phyloP scores from a whole-genome alignment of 2,113 vertebrate genomes.

The Zosterops lateralis region DNA sequence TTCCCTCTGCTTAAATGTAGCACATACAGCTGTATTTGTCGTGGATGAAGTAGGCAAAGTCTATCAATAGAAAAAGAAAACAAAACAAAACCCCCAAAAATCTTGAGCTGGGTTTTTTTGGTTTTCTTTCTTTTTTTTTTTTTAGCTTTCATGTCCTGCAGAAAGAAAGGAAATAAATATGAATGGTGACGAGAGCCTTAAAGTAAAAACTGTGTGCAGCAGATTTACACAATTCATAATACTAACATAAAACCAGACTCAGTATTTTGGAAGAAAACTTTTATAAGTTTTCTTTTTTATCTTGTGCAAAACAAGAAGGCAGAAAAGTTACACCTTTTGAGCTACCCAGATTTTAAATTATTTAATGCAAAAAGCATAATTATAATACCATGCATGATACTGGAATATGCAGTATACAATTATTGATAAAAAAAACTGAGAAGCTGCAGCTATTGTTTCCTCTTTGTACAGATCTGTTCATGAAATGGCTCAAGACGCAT shows the following conservation, averaged over 20 bases:
- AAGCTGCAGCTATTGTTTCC: conserved; percentile 37
- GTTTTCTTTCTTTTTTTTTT: background rate
- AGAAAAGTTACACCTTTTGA: conserved; percentile 75
- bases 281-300: conserved; percentile 39
- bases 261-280: conserved; percentile 59
- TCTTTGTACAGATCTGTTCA: conserved; percentile 25
- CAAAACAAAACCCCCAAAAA: conserved; percentile 55
- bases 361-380: conserved; percentile 60
- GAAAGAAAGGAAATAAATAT: conserved; percentile 75
- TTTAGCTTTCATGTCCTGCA: conserved; percentile 76
- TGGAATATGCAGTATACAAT: conserved; percentile 53
- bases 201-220: conserved; percentile 63
- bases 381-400: conserved; percentile 57
- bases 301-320: conserved; percentile 79
- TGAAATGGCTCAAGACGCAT: conserved; percentile 4
- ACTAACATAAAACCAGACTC: conserved; percentile 57
- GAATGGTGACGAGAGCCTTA: conserved; percentile 67
- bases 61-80: conserved; percentile 54
- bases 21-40: conserved; percentile 57
- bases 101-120: background rate
- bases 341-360: conserved; percentile 64
- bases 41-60: conserved; percentile 70
- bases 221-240: conserved; percentile 59
- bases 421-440: conserved; percentile 48
- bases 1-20: conserved; percentile 58